Evolutionary conservation across 1,140 invertebrate species (phyloP).

Genomic region (Octopus bimaculoides): DNA sequence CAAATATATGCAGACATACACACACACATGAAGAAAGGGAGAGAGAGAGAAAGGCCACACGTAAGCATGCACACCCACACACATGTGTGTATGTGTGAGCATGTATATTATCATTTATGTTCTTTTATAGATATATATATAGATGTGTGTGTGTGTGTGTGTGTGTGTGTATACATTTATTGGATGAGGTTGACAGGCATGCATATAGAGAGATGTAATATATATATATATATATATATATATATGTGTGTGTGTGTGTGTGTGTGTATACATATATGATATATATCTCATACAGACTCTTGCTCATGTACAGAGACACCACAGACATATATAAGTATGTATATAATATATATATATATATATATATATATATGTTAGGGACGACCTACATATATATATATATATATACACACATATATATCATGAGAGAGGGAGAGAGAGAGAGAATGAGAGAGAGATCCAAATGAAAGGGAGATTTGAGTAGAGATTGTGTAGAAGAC

Average conservation of each 20-base stretch:
- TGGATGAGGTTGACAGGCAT: not conserved
- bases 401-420: no score
- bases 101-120: not conserved
- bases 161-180: no score
- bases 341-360: no score
- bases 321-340: no score
- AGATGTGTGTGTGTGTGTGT: not conserved
- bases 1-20: not conserved
- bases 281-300: no score
- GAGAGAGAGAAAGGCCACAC: not conserved
- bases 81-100: not conserved
- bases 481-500: no score
- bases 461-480: no score
- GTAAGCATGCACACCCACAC: not conserved
- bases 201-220: not conserved
- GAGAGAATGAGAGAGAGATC: no score
- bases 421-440: no score
- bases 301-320: no score
- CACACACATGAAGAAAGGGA: not conserved
- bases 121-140: not conserved
- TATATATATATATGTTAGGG: no score
- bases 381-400: no score
- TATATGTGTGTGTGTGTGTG: conserved; percentile 1
- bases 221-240: conserved; percentile 13
- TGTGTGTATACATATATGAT: not conserved